Percentiles rank a stretch among this genome's conserved stretches.
Evolutionary conservation across 2,113 vertebrate species (phyloP).

Genomic region (Syrrhaptes paradoxus): DNA sequence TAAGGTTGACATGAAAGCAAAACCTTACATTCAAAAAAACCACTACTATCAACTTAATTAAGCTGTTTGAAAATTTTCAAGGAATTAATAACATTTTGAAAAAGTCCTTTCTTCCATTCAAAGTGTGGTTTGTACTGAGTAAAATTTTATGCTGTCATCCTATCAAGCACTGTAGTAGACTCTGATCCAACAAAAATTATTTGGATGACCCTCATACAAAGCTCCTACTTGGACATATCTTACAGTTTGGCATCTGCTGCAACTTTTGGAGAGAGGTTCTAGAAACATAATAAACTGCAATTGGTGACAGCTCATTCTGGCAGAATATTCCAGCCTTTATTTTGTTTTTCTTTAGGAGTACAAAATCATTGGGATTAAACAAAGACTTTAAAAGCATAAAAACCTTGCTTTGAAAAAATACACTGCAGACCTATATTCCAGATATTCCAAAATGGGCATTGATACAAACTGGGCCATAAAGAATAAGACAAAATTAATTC

Average conservation of each 20-base stretch:
- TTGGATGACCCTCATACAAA: background rate
- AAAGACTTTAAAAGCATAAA: background rate
- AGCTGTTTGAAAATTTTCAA: background rate
- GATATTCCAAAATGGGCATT: background rate
- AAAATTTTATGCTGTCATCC: background rate
- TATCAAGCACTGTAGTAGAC: background rate
- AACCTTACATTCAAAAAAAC: rapidly evolving
- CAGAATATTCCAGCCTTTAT: background rate
- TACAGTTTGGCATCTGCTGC: background rate
- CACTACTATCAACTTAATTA: background rate
- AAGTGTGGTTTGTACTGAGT: background rate
- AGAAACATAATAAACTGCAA: background rate
- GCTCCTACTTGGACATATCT: background rate
- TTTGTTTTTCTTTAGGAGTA: background rate
- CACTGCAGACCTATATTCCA: background rate
- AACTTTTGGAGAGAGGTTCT: background rate
- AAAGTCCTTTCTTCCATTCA: background rate
- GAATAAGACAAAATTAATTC: background rate
- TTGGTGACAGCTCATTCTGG: background rate
- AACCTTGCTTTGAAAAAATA: background rate
- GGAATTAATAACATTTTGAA: background rate
- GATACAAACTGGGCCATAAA: background rate
- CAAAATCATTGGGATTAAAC: background rate
- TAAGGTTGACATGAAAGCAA: background rate
- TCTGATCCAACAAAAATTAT: background rate